Evolutionary conservation across 2,113 vertebrate species (phyloP), one percentile per base, ranked within the genome.

Genomic region (Lophotis ruficrista): DNA sequence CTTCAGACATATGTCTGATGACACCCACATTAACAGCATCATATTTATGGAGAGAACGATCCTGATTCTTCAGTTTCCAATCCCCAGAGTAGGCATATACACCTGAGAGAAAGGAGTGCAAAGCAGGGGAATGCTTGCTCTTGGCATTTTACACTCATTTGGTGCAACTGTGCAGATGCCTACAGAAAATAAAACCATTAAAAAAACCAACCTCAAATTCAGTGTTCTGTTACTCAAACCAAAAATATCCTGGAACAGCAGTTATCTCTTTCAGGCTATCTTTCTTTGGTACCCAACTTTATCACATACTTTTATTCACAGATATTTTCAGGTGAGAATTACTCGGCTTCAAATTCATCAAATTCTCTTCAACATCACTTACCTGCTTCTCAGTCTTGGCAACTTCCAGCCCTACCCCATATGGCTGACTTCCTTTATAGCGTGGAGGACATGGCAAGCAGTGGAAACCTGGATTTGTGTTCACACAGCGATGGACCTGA

Each of bases 381-480:
- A 99, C 99, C 97, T 99, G 99, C 94, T 99, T 99, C 89, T 99
- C 98, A 12, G 95, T 97, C 87, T 98, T 99, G 92, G 99, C 99
- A 8, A 94, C 97, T 75, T 99, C 99, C 24, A 99, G 98, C 24
- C 99, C 99, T 54, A 99, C 98, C 7, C 99, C 99, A 4, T 98
- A 99, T 9, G 99, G 99, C 94, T 99, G 99, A 72, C 84, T 99
- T 68, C 99, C 99, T 96, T 98, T 99, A 97, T 99, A 99, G 35
- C 99, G 98, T 14, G 98, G 99, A 8, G 99, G 99, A 94, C 99
- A 99, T 0, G 99, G 99, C 96, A 99, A 97, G 90, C 99, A 99
- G 94, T 99, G 99, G 96, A 99, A 99, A 71, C 99, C 99, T 0
- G 99, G 99, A 89, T 99, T 97, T 2, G 99, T 99, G 98, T 99